Conservation (phyloP, 2,888 invertebrate genomes). For the Ophraella communa region DNA sequence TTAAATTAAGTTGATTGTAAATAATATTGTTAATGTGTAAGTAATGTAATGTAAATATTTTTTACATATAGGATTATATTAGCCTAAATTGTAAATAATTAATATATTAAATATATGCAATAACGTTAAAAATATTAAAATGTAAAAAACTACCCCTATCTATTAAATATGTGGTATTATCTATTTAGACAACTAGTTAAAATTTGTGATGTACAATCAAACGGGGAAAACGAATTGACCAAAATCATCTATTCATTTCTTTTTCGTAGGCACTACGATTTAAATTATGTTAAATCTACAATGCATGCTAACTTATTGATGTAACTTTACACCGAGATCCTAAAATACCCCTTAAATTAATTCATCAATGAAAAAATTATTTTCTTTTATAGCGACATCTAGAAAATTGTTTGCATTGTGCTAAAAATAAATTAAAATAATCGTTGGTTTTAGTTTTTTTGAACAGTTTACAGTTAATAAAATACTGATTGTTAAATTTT, state of each 20-base stretch:
- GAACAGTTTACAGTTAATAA: too few species aligned
- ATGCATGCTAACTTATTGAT: too few species aligned
- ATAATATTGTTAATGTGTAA: background rate
- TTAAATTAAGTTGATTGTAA: background rate
- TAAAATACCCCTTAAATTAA: too few species aligned
- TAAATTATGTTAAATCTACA: too few species aligned
- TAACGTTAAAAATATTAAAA: slow-evolving; percentile 1
- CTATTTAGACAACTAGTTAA: slow-evolving; percentile 15
- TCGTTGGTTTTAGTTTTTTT: too few species aligned
- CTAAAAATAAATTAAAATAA: too few species aligned
- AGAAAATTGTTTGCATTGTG: too few species aligned
- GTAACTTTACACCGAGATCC: too few species aligned
- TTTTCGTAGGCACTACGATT: background rate
- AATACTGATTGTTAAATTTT: too few species aligned
- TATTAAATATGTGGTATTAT: slow-evolving; percentile 21
- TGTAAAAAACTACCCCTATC: background rate
- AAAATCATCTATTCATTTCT: background rate
- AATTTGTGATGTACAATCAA: slow-evolving; percentile 27
- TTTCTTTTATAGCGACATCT: too few species aligned
- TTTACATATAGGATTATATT: slow-evolving; percentile 9
- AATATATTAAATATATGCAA: slow-evolving; percentile 13
- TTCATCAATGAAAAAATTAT: too few species aligned
- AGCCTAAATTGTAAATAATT: slow-evolving; percentile 9
- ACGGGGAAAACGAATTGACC: slow-evolving; percentile 8
- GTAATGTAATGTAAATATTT: slow-evolving; percentile 14